Conservation (phyloP, 2,113 vertebrate genomes). For the Corvus moneduloides region DNA sequence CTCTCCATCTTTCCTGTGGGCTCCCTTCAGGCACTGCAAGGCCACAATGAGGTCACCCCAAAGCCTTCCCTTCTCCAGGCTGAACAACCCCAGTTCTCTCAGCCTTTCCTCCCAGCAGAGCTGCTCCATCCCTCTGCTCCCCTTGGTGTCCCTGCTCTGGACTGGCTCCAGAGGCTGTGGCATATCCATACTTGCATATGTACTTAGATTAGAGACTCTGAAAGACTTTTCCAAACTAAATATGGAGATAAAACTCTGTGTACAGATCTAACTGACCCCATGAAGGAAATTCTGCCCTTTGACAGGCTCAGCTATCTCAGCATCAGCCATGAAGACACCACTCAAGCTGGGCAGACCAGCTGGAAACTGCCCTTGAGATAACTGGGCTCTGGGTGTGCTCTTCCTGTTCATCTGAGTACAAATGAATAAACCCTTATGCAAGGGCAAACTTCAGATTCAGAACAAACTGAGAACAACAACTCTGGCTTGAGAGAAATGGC, state of each 20-base stretch:
- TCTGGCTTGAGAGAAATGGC: not conserved
- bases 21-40: not conserved
- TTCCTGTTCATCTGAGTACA: not conserved
- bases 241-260: not conserved
- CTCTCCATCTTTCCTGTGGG: not conserved
- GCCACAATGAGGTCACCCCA: not conserved
- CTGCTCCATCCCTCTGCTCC: not conserved
- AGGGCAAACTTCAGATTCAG: not conserved
- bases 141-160: fast-evolving
- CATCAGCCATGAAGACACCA: not conserved
- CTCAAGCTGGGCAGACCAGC: not conserved
- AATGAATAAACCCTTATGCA: not conserved
- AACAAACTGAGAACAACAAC: not conserved
- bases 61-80: not conserved
- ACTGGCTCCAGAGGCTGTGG: not conserved
- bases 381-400: not conserved
- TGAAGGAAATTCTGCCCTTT: not conserved
- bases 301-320: not conserved
- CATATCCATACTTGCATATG: not conserved
- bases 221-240: not conserved
- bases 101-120: not conserved
- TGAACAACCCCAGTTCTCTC: not conserved
- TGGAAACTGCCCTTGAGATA: not conserved
- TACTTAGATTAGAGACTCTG: not conserved
- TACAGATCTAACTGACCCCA: not conserved